Base-by-base conservation (phyloP, 2,113 vertebrate genomes). In the Lagenorhynchus albirostris region DNA sequence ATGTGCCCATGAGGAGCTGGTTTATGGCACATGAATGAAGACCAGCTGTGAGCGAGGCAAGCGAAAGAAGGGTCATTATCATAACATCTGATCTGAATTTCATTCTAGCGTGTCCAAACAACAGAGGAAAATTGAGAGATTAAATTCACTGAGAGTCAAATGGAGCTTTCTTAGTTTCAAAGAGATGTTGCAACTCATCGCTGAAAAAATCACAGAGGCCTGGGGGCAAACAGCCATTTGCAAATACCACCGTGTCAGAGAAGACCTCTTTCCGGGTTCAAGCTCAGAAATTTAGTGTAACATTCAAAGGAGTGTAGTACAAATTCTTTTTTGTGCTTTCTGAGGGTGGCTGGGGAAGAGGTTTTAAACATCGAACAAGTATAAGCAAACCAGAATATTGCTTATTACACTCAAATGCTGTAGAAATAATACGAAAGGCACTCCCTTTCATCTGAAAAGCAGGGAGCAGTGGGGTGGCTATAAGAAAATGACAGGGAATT, bases 1-100 rank as follows among this genome's bases (percentile, higher is more conserved):
- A 2, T 23, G 68, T 29, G 71, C 83, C 31, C 41, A 91, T 68
- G 74, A 82, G 26, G 65, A 90, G 55, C 36, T 25, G 23, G 67
- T 82, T 88, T 44, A 36, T 41, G 47, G 65, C 73, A 38, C 83
- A 53, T 9, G 92, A 81, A 92, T 47, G 26, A 80, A 89, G 33
- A 84, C 94, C 94, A 88, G 91, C 95, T 96, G 89, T 38, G 94
- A 94, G 63, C 60, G 8, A 73, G 63, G 47, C 70, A 6, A n/a
- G 25, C 3, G 1, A 17, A 62, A 33, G 55, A 79, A 82, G 70
- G 77, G 33, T 82, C 55, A n/a, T 83, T 67, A 47, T 92, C 53
- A 50, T 15, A 73, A 74, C 80, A 1, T 65, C 79, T 63, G 87
- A 82, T 94, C 6, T 90, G 73, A 94, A 79, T 94, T 80, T 74